Percentiles rank a stretch among this genome's conserved stretches.
phyloP scores from a whole-genome alignment of 2,888 invertebrate species.

The Nemapogon koenigi region DNA sequence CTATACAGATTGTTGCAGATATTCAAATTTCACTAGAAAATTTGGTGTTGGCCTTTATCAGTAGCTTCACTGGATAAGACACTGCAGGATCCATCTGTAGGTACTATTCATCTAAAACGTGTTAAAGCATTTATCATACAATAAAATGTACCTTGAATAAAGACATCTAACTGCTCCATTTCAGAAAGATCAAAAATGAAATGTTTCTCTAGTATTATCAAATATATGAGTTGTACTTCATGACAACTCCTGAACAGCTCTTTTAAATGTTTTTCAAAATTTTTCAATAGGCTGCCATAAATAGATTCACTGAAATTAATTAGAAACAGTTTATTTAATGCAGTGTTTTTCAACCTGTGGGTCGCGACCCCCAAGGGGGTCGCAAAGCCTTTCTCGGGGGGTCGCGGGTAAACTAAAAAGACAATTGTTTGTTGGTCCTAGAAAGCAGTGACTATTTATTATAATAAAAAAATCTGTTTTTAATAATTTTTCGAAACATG shows the following conservation, averaged over 20 bases:
- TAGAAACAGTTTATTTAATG: not conserved
- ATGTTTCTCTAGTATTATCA: slow-evolving; percentile 43
- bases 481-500: too few species aligned
- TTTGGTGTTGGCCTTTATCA: not conserved
- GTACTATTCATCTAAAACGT: not conserved
- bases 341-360: too few species aligned
- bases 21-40: not conserved
- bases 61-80: not conserved
- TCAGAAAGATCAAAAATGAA: slow-evolving; percentile 39
- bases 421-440: not conserved
- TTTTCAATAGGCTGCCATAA: slow-evolving; percentile 35
- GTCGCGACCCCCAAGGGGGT: too few species aligned
- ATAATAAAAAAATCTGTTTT: too few species aligned
- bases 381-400: too few species aligned
- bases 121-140: not conserved
- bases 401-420: too few species aligned
- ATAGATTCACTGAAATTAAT: slow-evolving; percentile 35
- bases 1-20: not conserved
- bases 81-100: not conserved
- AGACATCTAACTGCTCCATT: slow-evolving; percentile 31
- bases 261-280: slow-evolving; percentile 38
- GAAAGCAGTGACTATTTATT: too few species aligned
- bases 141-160: slow-evolving; percentile 35
- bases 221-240: slow-evolving; percentile 44
- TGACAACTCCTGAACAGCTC: slow-evolving; percentile 46